A percentile compares a stretch with the other conserved stretches of the same genome.
These are phyloP conservation scores for Drosophila elegans DNA, from an alignment of 1,140 invertebrate genomes.

Conservation along the genomic window DNA sequence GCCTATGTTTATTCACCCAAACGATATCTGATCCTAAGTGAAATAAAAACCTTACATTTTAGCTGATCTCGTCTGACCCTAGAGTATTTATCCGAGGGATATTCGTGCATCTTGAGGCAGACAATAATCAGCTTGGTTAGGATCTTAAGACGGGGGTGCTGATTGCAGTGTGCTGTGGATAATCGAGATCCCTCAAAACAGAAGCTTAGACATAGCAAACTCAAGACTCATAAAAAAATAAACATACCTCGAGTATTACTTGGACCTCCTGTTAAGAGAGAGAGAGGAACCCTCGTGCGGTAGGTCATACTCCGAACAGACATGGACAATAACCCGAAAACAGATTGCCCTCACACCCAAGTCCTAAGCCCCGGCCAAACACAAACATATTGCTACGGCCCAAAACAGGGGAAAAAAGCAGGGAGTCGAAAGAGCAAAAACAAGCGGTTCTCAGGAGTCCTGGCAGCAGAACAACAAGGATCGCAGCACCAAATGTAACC, in stretches of 20 bases:
- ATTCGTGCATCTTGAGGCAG: conserved; percentile 5
- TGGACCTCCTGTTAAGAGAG: conserved; percentile 18
- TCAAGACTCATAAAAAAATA: conserved; percentile 33
- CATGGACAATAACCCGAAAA: conserved; percentile 27
- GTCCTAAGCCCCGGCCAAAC: conserved; percentile 50
- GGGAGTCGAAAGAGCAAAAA: conserved; percentile 26
- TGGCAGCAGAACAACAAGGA: conserved; percentile 42
- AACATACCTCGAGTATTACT: conserved; percentile 30
- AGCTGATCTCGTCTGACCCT: conserved; percentile 9
- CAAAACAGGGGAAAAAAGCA: conserved; percentile 14
- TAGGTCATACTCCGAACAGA: conserved; percentile 40
- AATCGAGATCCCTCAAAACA: conserved; percentile 47
- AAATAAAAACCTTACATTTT: not conserved
- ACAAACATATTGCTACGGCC: conserved; percentile 69
- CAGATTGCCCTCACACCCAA: conserved; percentile 47
- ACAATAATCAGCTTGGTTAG: conserved; percentile 37
- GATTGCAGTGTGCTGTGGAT: conserved; percentile 28
- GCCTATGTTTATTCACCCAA: not conserved
- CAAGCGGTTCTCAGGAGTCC: conserved; percentile 32
- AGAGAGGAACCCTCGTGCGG: conserved; percentile 29
- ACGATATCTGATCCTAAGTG: no score
- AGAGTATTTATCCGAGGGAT: conserved; percentile 10
- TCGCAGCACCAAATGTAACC: conserved; percentile 35
- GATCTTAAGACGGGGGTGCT: conserved; percentile 6
- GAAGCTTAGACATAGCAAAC: conserved; percentile 46